Evolutionary conservation across 2,113 vertebrate species (phyloP), one percentile per base, ranked within the genome.

Genomic region (Cololabis saira): DNA sequence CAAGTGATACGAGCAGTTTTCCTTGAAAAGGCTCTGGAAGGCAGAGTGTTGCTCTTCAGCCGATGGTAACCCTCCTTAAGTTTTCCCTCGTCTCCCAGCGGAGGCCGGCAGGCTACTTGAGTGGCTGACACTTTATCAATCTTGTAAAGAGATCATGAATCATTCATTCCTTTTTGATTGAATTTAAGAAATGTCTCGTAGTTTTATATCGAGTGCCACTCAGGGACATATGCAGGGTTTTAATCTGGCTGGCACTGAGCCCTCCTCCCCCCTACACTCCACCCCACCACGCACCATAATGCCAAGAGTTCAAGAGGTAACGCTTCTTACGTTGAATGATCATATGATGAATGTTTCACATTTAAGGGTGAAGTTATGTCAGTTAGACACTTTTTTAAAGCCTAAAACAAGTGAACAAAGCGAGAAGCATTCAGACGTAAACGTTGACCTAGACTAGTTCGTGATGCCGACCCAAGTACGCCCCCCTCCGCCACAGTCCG

Each of bases 71-170:
- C 48, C 44, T 72, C 43, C 66, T 14, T 17, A 55, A 56, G 59
- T 42, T 43, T 52, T n/a, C 24, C 33, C 45, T 24, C 40, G 3
- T 45, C 51, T 61, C 50, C 16, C 41, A 19, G 18, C 21, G 14
- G 30, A 37, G 22, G 22, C 58, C 62, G 14, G 10, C 47, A 44
- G 59, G 60, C 65, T 51, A 48, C 71, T 60, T 73, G 21, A 58
- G 67, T 37, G 30, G n/a, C 56, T 71, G 67, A 76, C 65, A 74
- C 54, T 63, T 73, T 68, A 74, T 59, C 78, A 83, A 33, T 83
- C 75, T 77, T 74, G 71, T 69, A 74, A 72, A 33, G 45, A 67
- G 52, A 78, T 65, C 74, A 82, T 82, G 79, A 87, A 84, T 80
- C 73, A 81, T 80, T 82, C 76, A 80, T 50, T 67, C 43, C 47